Evolutionary conservation across 2,888 invertebrate species (phyloP).

Genomic region (Prosopocoilus inquinatus): DNA sequence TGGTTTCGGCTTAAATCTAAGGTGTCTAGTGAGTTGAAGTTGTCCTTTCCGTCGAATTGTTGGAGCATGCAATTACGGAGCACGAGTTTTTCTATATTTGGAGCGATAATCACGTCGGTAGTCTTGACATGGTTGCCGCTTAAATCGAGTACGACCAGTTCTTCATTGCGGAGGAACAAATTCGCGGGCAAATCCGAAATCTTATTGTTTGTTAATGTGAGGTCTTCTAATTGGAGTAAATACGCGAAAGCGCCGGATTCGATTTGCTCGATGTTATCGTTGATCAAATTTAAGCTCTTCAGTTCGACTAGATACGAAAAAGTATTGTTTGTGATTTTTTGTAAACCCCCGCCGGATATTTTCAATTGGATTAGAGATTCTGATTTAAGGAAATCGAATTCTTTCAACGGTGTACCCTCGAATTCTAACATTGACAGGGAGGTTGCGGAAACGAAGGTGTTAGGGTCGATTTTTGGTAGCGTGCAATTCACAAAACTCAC

Average conservation of each 20-base stretch:
- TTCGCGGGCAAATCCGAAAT: conserved; percentile 62
- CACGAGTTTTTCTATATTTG: conserved; percentile 65
- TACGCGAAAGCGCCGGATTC: conserved; percentile 62
- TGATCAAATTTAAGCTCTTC: conserved; percentile 67
- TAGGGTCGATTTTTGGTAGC: conserved; percentile 63
- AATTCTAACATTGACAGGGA: conserved; percentile 63
- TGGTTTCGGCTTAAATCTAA: conserved; percentile 69
- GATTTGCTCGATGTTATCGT: conserved; percentile 64
- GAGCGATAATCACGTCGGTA: conserved; percentile 61
- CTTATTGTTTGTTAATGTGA: conserved; percentile 70
- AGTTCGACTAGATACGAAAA: conserved; percentile 62
- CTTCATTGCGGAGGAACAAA: conserved; percentile 64
- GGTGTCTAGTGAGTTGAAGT: conserved; percentile 62
- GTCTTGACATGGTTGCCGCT: conserved; percentile 67
- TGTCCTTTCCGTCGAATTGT: conserved; percentile 64
- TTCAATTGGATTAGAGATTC: conserved; percentile 24
- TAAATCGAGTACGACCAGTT: conserved; percentile 66
- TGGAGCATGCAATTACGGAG: conserved; percentile 67
- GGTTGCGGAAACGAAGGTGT: conserved; percentile 67
- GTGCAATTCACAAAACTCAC: conserved; percentile 69
- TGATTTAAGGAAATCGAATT: conserved; percentile 23
- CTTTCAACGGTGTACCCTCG: conserved; percentile 33
- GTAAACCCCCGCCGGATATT: conserved; percentile 64
- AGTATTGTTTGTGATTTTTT: conserved; percentile 61
- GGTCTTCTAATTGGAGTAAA: conserved; percentile 64